Evolutionary conservation across 2,113 vertebrate species (phyloP).

Genomic region (Mormyrus lacerda): DNA sequence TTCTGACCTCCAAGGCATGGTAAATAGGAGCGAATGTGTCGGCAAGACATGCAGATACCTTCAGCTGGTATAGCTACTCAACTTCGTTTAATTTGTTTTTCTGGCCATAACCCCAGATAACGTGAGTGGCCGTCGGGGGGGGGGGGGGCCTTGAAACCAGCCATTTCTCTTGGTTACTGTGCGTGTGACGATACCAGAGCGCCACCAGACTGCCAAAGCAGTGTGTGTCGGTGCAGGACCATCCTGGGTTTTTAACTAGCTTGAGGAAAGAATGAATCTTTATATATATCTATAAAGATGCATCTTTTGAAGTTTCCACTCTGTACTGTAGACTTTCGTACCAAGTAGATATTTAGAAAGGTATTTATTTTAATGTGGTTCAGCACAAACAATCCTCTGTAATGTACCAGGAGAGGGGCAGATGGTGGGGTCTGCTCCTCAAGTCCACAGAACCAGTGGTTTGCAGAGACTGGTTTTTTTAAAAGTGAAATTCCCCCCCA

Average conservation of each 20-base stretch:
- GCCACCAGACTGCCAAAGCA: neutral
- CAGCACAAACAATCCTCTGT: neutral
- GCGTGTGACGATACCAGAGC: neutral
- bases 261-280: neutral
- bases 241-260: conserved; percentile 9
- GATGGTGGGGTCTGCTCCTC: conserved; percentile 28
- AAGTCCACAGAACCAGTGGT: conserved; percentile 6
- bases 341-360: conserved; percentile 22
- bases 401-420: neutral
- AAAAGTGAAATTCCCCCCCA: neutral
- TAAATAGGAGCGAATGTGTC: neutral
- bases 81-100: neutral
- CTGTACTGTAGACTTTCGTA: conserved; percentile 29
- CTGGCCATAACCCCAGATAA: neutral
- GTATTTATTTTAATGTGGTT: conserved; percentile 18
- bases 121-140: neutral
- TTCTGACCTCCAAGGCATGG: neutral
- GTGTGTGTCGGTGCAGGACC: neutral
- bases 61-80: neutral
- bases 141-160: neutral
- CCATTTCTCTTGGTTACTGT: neutral
- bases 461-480: conserved; percentile 7
- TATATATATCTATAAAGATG: conserved; percentile 19
- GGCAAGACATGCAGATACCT: neutral
- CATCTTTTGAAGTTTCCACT: conserved; percentile 20